Evolutionary conservation across 1,140 invertebrate species (phyloP).

Genomic region (Drosophila rufa): DNA sequence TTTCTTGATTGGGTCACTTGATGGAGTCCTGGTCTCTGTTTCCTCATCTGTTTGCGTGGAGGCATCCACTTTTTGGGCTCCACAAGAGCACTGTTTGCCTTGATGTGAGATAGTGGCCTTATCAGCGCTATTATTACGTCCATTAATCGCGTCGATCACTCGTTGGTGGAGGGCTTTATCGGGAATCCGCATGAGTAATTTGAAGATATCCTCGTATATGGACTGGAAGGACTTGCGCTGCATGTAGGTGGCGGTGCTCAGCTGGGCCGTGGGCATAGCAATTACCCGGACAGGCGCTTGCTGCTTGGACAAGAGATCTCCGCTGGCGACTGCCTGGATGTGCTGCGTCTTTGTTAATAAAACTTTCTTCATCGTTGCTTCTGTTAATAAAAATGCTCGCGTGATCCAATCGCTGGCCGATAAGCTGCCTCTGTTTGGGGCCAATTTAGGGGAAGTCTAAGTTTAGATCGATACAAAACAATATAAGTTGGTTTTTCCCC

Average conservation of each 20-base stretch:
- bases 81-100: slow-evolving; percentile 52
- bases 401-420: not conserved
- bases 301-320: slow-evolving; percentile 24
- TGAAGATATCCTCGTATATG: slow-evolving; percentile 73
- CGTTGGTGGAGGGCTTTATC: slow-evolving; percentile 74
- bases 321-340: slow-evolving; percentile 18
- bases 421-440: not conserved
- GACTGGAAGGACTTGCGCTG: slow-evolving; percentile 64
- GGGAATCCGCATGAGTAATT: slow-evolving; percentile 63
- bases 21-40: not conserved
- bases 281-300: slow-evolving; percentile 21
- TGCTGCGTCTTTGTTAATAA: slow-evolving; percentile 66
- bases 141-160: slow-evolving; percentile 76
- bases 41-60: slow-evolving; percentile 60
- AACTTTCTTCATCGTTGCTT: slow-evolving; percentile 66
- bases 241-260: slow-evolving; percentile 53
- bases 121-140: slow-evolving; percentile 31
- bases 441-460: slow-evolving; percentile 33
- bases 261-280: slow-evolving; percentile 14
- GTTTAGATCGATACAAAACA: slow-evolving; percentile 38
- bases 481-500: slow-evolving; percentile 67
- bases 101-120: slow-evolving; percentile 50
- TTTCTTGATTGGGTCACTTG: not conserved
- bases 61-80: slow-evolving; percentile 38
- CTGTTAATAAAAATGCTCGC: not conserved